phyloP scores from a whole-genome alignment of 2,888 invertebrate species.

The Pristionchus arcanus region DNA sequence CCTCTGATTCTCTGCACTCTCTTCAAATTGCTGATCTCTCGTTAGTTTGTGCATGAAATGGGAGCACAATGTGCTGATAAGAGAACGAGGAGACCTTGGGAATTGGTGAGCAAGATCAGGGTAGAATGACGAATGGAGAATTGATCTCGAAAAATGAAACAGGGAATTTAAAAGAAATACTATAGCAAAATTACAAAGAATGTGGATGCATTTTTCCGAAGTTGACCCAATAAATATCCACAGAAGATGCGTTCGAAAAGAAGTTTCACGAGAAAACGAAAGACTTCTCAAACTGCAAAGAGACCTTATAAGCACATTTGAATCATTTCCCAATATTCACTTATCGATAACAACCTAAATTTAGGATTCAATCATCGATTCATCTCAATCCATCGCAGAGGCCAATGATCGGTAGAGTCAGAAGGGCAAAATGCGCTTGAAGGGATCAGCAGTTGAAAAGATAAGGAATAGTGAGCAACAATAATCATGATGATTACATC shows the following conservation, averaged over 20 bases:
- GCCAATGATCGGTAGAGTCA: background rate
- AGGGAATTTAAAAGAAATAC: no score
- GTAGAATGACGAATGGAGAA: background rate
- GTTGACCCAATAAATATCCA: no score
- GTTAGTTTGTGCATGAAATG: background rate
- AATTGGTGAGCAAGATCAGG: background rate
- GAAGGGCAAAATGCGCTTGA: background rate
- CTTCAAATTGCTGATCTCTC: background rate
- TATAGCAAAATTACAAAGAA: no score
- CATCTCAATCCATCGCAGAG: background rate
- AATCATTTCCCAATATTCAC: background rate
- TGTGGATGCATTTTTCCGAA: no score
- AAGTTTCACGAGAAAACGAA: no score
- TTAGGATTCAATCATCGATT: background rate
- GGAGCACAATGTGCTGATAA: constrained; percentile 3
- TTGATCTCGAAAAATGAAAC: no score
- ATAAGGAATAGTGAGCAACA: background rate
- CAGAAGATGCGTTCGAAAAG: no score
- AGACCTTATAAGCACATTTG: background rate
- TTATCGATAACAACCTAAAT: background rate
- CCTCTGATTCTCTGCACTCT: constrained; percentile 26
- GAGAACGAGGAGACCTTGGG: background rate
- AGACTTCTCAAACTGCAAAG: no score
- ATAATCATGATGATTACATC: background rate
- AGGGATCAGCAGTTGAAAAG: background rate